phyloP scores from a whole-genome alignment of 1,140 invertebrate species.

The Drosophila nasuta region DNA sequence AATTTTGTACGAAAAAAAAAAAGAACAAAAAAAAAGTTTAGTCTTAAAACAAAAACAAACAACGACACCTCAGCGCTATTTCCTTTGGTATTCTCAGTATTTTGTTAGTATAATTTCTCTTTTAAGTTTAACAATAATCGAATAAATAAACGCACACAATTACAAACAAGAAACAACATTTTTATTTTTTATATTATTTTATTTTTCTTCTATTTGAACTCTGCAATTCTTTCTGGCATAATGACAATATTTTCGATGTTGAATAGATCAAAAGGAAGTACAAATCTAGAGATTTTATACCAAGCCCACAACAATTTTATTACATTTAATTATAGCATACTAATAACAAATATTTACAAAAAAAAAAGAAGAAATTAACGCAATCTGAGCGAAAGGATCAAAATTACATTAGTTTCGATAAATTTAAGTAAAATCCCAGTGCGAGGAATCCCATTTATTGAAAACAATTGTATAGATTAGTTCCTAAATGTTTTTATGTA shows the following conservation, averaged over 20 bases:
- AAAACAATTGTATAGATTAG: conserved; percentile 19
- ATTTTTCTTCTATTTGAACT: conserved; percentile 2
- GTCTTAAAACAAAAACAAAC: conserved; percentile 46
- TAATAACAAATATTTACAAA: conserved; percentile 39
- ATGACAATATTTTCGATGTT: conserved; percentile 79
- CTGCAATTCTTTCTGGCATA: conserved; percentile 49
- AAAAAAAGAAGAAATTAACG: conserved; percentile 5
- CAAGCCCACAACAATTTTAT: conserved; percentile 31
- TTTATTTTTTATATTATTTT: conserved; percentile 37
- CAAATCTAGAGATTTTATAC: conserved; percentile 76
- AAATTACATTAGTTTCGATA: conserved; percentile 56
- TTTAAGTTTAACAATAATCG: conserved; percentile 33
- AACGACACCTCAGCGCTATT: conserved; percentile 23
- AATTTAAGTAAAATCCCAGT: conserved; percentile 55
- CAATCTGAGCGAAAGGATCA: conserved; percentile 73
- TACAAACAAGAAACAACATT: conserved; percentile 25
- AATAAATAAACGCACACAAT: conserved; percentile 58
- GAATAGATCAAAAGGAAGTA: conserved; percentile 70
- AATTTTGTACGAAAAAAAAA: conserved; percentile 54
- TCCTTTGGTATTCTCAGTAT: conserved; percentile 59
- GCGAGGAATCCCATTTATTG: conserved; percentile 24
- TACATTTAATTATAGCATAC: conserved; percentile 26
- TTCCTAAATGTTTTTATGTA: conserved; percentile 73
- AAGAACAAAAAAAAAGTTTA: conserved; percentile 46
- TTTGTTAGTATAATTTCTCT: conserved; percentile 58